Percentiles rank a stretch among this genome's conserved stretches.
Evolutionary conservation across 2,888 invertebrate species (phyloP).

Genomic region (Alviniconcha strummeri): DNA sequence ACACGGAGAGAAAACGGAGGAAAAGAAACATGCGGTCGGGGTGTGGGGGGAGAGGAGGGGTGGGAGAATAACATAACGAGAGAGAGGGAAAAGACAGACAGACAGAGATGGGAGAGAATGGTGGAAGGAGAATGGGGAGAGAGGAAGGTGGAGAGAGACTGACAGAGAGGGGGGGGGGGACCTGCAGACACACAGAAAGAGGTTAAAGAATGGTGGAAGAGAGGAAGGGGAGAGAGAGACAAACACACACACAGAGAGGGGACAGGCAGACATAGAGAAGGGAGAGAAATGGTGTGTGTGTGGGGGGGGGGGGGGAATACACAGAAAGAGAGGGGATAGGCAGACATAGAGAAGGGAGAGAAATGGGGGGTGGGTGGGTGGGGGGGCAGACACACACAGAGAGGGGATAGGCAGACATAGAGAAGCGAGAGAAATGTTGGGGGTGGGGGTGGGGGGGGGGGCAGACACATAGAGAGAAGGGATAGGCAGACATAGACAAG

Average conservation of each 20-base stretch:
- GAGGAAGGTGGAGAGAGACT: not conserved
- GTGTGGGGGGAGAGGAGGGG: not conserved
- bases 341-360: not conserved
- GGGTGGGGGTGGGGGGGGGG: no score
- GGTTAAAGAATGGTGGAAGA: not conserved
- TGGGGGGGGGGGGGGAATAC: no score
- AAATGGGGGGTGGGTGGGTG: not conserved
- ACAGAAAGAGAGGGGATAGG: no score
- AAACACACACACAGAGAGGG: not conserved
- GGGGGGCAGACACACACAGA: not conserved
- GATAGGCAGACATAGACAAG: not conserved
- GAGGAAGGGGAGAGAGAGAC: not conserved
- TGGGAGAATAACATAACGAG: not conserved
- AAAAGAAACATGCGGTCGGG: not conserved
- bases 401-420: not conserved
- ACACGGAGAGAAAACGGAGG: not conserved
- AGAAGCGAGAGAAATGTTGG: not conserved
- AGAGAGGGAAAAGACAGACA: no score
- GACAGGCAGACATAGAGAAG: not conserved
- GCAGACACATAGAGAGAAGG: not conserved
- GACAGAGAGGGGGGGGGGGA: no score
- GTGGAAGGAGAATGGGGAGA: not conserved
- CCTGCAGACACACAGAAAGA: not conserved
- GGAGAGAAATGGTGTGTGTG: not conserved
- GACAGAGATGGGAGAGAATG: no score